Base-by-base conservation (phyloP, 1,140 invertebrate species). In the Sweltsa coloradensis region DNA sequence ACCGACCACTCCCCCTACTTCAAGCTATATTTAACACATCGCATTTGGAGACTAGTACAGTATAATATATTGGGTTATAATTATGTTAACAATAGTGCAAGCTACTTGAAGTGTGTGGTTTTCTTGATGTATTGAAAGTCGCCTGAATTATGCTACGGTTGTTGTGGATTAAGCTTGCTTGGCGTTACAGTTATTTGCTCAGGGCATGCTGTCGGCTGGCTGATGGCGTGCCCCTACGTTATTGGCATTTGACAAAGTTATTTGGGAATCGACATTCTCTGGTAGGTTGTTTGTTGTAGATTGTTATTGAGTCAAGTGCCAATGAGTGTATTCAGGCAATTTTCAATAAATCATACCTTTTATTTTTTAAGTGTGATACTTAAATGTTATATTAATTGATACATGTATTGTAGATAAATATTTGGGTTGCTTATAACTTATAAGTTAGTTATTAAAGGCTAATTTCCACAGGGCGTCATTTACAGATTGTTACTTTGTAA, bases 291-390 rank as follows among this genome's bases (percentile, higher is more conserved):
- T n/a, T n/a, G n/a, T n/a, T n/a, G n/a, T n/a, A n/a, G n/a, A n/a
- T n/a, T n/a, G n/a, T n/a, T n/a, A n/a, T n/a, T n/a, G n/a, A n/a
- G n/a, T n/a, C n/a, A n/a, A n/a, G n/a, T n/a, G n/a, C n/a, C n/a
- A 40, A 22, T 13, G 37, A 40, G 14, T 1, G 18, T 19, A 18
- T 40, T 40, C 37, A 40, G 37, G 24, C 16, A 40, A 40, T 23
- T 40, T 40, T 40, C 37, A 40, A 40, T 40, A 40, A 22, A 40
- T 19, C 37, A 40, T 23, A 40, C 9, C 24, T 40, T 40, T 39
- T n/a, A n/a, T n/a, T n/a, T n/a, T 40, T 40, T 40, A 40, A 40
- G 37, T 40, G 37, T 40, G 37, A 40, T 40, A 40, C 37, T 40
- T 40, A 40, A 40, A 40, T 23, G 21, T 40, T n/a, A n/a, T 40